Evolutionary conservation across 2,888 invertebrate genomes (phyloP).

Genomic region (Agrotis clavis): DNA sequence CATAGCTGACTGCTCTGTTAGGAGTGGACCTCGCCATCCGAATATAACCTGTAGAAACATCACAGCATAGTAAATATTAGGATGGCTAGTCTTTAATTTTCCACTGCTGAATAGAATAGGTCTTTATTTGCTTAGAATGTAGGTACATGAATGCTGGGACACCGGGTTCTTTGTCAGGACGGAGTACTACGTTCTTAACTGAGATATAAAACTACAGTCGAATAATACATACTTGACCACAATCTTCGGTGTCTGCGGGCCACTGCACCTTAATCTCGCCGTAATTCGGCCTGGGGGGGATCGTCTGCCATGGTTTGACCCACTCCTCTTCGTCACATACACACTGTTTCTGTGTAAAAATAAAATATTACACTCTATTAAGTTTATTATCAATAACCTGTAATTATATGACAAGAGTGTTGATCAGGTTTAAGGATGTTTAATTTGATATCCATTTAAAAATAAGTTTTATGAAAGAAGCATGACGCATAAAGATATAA

Average conservation of each 20-base stretch:
- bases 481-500: too few relatives aligned
- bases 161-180: too few relatives aligned
- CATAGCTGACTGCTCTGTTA: slow-evolving; percentile 90
- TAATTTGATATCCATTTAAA: neutral
- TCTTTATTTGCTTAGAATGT: too few relatives aligned
- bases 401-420: neutral
- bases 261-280: slow-evolving; percentile 92
- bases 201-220: neutral
- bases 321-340: slow-evolving; percentile 88
- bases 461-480: neutral
- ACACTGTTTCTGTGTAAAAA: slow-evolving; percentile 73
- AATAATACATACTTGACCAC: slow-evolving; percentile 92
- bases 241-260: slow-evolving; percentile 96
- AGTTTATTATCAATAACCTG: neutral
- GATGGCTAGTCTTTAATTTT: too few relatives aligned
- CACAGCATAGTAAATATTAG: neutral
- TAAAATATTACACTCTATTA: neutral
- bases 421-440: neutral
- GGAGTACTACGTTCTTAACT: neutral
- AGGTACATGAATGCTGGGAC: too few relatives aligned
- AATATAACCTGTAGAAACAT: slow-evolving; percentile 84
- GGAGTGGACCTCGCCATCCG: slow-evolving; percentile 95
- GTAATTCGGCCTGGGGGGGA: slow-evolving; percentile 92
- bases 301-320: slow-evolving; percentile 94
- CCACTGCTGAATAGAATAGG: too few relatives aligned